Evolutionary conservation across 2,888 invertebrate genomes (phyloP).

Genomic region (Blastobasis adustella): DNA sequence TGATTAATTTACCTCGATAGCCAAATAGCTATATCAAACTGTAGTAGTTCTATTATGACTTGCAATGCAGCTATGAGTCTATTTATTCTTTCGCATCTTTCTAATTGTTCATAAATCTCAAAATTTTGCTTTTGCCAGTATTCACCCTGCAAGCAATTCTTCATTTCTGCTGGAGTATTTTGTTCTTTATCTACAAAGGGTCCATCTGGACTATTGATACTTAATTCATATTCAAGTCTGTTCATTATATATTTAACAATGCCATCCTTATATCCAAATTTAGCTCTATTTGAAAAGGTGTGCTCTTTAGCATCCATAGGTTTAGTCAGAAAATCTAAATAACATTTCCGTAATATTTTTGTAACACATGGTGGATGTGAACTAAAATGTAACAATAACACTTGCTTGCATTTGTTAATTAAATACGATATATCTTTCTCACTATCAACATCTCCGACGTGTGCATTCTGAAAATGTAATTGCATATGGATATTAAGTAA

Average conservation of each 20-base stretch:
- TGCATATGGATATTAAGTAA: neutral
- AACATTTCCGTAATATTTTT: slow-evolving; percentile 43
- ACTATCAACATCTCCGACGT: slow-evolving; percentile 38
- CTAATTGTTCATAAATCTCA: slow-evolving; percentile 53
- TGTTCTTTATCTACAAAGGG: slow-evolving; percentile 45
- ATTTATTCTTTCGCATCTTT: slow-evolving; percentile 56
- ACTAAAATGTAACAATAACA: slow-evolving; percentile 45
- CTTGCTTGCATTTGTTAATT: slow-evolving; percentile 49
- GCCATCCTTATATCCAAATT: slow-evolving; percentile 45
- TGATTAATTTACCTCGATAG: slow-evolving; percentile 51
- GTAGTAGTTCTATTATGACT: slow-evolving; percentile 66
- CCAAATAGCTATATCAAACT: slow-evolving; percentile 74
- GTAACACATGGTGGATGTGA: slow-evolving; percentile 52
- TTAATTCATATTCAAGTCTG: slow-evolving; percentile 53
- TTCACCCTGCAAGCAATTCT: slow-evolving; percentile 42
- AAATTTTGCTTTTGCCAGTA: slow-evolving; percentile 60
- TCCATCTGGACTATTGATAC: slow-evolving; percentile 40
- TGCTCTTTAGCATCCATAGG: slow-evolving; percentile 45
- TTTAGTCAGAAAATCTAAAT: slow-evolving; percentile 46
- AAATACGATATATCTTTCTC: slow-evolving; percentile 36
- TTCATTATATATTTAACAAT: slow-evolving; percentile 57
- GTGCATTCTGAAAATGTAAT: slow-evolving; percentile 54
- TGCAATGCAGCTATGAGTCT: slow-evolving; percentile 67
- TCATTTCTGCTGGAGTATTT: slow-evolving; percentile 49
- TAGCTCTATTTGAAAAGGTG: slow-evolving; percentile 45